Conservation (phyloP, 2,113 vertebrate genomes). For the Columba janthina region DNA sequence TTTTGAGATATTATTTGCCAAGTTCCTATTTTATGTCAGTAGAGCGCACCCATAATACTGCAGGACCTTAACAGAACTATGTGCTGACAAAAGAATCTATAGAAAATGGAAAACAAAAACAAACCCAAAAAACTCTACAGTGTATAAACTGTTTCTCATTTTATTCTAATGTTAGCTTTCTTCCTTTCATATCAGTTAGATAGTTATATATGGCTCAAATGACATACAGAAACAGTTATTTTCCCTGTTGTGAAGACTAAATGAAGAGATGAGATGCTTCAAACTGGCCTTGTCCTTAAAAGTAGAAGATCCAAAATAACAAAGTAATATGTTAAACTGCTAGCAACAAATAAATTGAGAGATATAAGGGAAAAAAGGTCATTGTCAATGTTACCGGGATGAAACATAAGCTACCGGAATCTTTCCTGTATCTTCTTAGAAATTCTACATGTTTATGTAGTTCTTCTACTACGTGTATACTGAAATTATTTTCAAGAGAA, state of each 20-base stretch:
- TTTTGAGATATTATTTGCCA: slow-evolving; percentile 16
- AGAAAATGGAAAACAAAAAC: neutral
- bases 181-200: neutral
- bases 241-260: neutral
- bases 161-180: neutral
- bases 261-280: neutral
- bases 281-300: neutral
- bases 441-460: neutral
- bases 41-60: slow-evolving; percentile 16
- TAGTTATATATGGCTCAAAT: neutral
- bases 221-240: neutral
- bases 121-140: neutral
- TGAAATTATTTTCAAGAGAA: neutral
- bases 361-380: neutral
- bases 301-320: neutral
- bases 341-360: neutral
- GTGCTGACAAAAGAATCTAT: neutral
- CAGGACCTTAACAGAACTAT: slow-evolving; percentile 31
- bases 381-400: neutral
- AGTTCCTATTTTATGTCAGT: slow-evolving; percentile 62
- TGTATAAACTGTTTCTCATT: neutral
- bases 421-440: neutral
- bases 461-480: neutral
- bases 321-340: neutral
- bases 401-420: neutral